Evolutionary conservation across 1,140 invertebrate species (phyloP), one percentile per base, ranked within the genome.

Genomic region (Geopemphigus sp.): DNA sequence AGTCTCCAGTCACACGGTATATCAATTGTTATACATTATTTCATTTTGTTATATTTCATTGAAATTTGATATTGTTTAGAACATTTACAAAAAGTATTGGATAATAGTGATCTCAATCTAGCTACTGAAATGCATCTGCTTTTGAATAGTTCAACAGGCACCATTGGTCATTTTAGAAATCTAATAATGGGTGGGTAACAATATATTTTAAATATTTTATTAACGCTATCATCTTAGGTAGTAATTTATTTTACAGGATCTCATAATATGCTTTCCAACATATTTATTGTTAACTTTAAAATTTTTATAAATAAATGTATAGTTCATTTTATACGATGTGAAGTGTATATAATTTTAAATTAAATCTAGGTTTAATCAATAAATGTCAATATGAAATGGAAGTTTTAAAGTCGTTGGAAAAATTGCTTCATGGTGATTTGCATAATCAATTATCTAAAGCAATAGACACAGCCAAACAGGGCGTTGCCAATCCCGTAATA

Each of bases 111-210:
- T 81, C 72, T 84, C 17, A 83, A 83, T 82, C 81, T 84, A 47
- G 82, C 83, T 1, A 83, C 83, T n/a, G 83, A 84, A 78, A 76
- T 84, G 53, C 83, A 84, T 80, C 78, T 84, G 5, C 72, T 84
- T 19, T 80, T 84, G 81, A 82, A 84, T 64, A 82, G 83, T 81
- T 83, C 82, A 32, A 82, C 82, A 39, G 84, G 84, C 3, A 84
- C 82, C 15, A 53, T 84, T 57, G 84, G 83, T n/a, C 82, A 84
- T 73, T 81, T 83, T 17, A 78, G 83, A 54, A 80, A 81, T 59
- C 80, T 84, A 19, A 84, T 84, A 53, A 84, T 82, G 81, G 84
- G 83, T 83, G 57, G 81, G 72, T 80, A 32, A 19, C 45, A 56
- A 22, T 59, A 24, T 47, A 12, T 45, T 32, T 61, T 29, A 29